Conservation (phyloP, 2,113 vertebrate genomes). For the Dasyprocta punctata region DNA sequence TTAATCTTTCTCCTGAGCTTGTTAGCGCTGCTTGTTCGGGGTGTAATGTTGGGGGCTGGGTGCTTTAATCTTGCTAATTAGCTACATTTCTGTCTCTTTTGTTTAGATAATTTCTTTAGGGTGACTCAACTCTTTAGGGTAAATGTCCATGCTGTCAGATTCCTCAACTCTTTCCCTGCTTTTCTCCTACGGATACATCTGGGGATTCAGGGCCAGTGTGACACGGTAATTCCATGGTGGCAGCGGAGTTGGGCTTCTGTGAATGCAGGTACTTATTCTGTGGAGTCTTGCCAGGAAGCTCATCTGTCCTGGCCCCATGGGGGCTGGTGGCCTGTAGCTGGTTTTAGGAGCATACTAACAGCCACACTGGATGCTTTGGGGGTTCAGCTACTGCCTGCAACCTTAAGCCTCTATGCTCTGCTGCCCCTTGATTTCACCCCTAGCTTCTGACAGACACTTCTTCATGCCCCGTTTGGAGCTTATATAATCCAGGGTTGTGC, state of each 20-base stretch:
- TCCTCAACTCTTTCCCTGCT: slow-evolving; percentile 10
- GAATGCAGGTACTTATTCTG: slow-evolving; percentile 31
- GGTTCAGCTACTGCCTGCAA: not conserved
- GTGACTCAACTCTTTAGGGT: slow-evolving; percentile 68
- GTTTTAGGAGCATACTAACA: not conserved
- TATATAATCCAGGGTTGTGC: not conserved
- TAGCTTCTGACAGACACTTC: not conserved
- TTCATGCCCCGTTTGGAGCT: not conserved
- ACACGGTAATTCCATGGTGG: not conserved
- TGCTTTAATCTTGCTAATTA: slow-evolving; percentile 75
- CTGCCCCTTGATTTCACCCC: not conserved
- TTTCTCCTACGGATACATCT: not conserved
- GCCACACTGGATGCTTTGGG: not conserved
- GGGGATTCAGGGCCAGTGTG: not conserved
- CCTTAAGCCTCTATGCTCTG: not conserved
- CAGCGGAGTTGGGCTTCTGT: not conserved
- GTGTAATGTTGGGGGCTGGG: not conserved
- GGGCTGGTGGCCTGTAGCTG: not conserved
- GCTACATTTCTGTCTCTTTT: slow-evolving; percentile 70
- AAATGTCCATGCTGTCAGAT: slow-evolving; percentile 46
- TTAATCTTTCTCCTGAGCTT: slow-evolving; percentile 73
- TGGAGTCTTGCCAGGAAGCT: not conserved
- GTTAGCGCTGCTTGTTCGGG: slow-evolving; percentile 65
- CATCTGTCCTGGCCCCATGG: not conserved
- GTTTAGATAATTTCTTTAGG: slow-evolving; percentile 72